phyloP scores from a whole-genome alignment of 2,888 invertebrate species.

The Ophioninae sp. region DNA sequence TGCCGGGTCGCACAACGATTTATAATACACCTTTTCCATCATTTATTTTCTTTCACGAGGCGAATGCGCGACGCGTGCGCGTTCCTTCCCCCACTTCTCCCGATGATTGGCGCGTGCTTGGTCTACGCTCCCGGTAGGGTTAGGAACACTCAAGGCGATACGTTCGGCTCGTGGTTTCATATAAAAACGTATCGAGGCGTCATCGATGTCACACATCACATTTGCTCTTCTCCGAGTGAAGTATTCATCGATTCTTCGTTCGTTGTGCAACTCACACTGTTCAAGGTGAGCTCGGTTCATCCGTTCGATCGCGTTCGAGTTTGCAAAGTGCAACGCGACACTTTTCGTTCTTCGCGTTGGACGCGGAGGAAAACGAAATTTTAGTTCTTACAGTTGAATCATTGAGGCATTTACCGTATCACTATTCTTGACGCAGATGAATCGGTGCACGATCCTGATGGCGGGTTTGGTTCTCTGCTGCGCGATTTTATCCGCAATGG shows the following conservation, averaged over 20 bases:
- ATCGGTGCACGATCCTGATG: constrained; percentile 58
- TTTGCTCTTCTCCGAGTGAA: constrained; percentile 3
- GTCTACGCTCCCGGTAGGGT: neutral
- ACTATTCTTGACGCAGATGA: constrained; percentile 57
- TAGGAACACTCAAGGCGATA: constrained; percentile 24
- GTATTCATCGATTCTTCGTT: neutral
- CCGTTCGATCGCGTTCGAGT: neutral
- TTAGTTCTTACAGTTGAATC: neutral
- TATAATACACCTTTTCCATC: constrained; percentile 20
- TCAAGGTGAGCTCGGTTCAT: constrained; percentile 4
- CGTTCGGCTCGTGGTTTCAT: constrained; percentile 59
- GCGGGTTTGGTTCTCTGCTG: constrained; percentile 66
- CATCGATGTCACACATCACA: constrained; percentile 67
- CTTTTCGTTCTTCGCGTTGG: neutral
- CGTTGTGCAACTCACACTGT: neutral
- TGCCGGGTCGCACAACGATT: neutral
- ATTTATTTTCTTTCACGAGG: constrained; percentile 33
- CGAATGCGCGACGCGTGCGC: constrained; percentile 51
- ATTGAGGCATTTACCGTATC: neutral
- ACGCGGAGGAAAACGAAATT: neutral
- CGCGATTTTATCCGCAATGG: constrained; percentile 59
- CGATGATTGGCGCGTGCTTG: neutral
- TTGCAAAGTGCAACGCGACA: neutral
- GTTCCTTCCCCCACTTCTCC: constrained; percentile 20
- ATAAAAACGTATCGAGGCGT: constrained; percentile 74